Conservation (phyloP, 2,888 invertebrate genomes). For the Andrena trimmerana region DNA sequence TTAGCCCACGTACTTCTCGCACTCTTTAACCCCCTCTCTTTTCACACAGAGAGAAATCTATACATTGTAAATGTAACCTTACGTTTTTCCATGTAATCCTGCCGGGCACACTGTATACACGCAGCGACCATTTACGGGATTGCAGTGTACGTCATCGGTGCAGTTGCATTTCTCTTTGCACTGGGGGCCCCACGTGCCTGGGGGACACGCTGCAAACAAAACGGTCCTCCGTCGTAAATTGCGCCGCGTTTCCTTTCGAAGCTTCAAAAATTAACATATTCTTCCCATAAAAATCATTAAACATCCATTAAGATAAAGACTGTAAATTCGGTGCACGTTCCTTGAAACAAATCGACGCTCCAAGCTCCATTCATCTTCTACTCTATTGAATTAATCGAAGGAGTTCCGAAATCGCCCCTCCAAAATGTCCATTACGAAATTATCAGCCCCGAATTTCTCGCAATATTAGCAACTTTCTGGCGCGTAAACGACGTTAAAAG, state of each 20-base stretch:
- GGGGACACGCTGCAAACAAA: slow-evolving; percentile 88
- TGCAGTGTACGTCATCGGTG: slow-evolving; percentile 87
- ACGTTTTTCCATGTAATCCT: slow-evolving; percentile 90
- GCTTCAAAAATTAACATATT: not conserved
- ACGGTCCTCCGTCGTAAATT: not conserved
- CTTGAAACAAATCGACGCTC: no score
- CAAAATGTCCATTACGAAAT: no score
- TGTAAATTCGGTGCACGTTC: no score
- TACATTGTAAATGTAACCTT: slow-evolving; percentile 73
- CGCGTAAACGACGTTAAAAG: slow-evolving; percentile 1
- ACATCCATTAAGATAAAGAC: no score
- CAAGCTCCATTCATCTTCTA: no score
- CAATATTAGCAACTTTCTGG: not conserved
- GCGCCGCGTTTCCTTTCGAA: not conserved
- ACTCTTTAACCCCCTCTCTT: not conserved
- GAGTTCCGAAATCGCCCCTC: no score
- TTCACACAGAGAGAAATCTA: slow-evolving; percentile 14
- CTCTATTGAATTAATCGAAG: no score
- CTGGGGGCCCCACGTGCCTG: slow-evolving; percentile 90
- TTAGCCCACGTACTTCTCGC: no score
- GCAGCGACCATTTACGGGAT: slow-evolving; percentile 88
- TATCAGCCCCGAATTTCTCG: not conserved
- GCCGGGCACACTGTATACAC: slow-evolving; percentile 86
- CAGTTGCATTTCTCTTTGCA: slow-evolving; percentile 90
- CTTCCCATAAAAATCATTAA: no score